Evolutionary conservation across 30 jellyfish, hydroid and myxozoan species (phyloP), one percentile per base, ranked within the genome.

Genomic region (Pelagia noctiluca): DNA sequence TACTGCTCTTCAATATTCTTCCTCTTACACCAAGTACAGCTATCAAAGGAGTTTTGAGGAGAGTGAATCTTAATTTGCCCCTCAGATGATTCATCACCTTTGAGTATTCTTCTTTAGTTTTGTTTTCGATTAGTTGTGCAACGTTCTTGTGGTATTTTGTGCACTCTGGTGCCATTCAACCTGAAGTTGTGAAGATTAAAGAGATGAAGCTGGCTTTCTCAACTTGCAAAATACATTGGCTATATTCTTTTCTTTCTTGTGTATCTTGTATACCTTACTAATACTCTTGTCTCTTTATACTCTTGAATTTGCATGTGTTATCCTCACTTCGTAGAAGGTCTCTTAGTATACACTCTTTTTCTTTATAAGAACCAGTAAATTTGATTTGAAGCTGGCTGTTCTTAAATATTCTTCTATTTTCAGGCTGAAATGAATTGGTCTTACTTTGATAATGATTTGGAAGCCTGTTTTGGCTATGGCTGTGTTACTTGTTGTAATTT

Each of bases 171-270:
- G 54, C 78, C 18, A 64, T 35, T 29, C 78, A 50, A 64, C 78
- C 78, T 29, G n/a, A 29, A 5, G 78, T 64, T 35, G 52, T 35
- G 53, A 64, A 64, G 54, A 26, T 35, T 35, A 64, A 35, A 29
- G 78, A 52, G 54, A 10, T 26, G 78, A 64, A 64, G 53, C 78
- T 29, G 78, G 78, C 78, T 1, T 64, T 32, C 78, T 64, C 54
- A 29, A 64, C 78, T 0, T 64, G 54, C 78, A 64, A 35, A 29
- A 64, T 35, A 29, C 78, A 52, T 64, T n/a, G 54, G 53, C 18
- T 1, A 23, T 64, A 64, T 35, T 64, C 78, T 64, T 64, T 19
- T 32, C 78, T 64, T 64, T 35, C 53, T 64, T 23, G 57, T 26
- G 78, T 26, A 32, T 64, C 53, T 35, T 29, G 25, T 29, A 64